Conservation (phyloP, 2,797 vertebrate species). For the Sebastes itinus region DNA sequence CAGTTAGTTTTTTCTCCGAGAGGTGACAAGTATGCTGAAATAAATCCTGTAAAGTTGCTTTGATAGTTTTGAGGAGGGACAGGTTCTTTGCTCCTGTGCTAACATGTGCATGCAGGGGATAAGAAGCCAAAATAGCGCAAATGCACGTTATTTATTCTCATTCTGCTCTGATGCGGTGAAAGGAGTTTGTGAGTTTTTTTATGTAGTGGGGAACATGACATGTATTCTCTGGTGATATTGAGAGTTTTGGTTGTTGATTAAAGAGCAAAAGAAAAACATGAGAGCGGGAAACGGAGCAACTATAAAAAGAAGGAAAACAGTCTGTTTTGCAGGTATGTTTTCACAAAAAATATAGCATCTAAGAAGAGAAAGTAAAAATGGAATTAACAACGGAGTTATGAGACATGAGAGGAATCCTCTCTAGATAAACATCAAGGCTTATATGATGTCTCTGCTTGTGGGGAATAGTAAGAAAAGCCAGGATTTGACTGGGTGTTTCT, state of each 20-base stretch:
- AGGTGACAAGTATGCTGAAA: neutral
- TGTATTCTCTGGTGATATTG: slow-evolving; percentile 53
- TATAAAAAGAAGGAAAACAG: slow-evolving; percentile 29
- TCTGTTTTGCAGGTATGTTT: slow-evolving; percentile 30
- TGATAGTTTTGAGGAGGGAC: neutral
- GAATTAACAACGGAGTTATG: slow-evolving; percentile 51
- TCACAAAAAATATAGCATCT: slow-evolving; percentile 17
- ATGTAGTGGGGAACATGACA: slow-evolving; percentile 33
- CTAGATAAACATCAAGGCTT: slow-evolving; percentile 54
- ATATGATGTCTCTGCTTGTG: slow-evolving; percentile 7
- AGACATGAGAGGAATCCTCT: slow-evolving; percentile 39
- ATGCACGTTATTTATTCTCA: slow-evolving; percentile 12
- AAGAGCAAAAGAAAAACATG: slow-evolving; percentile 36
- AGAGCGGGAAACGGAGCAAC: slow-evolving; percentile 11
- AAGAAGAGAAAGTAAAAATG: slow-evolving; percentile 10
- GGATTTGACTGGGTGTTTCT: slow-evolving; percentile 16
- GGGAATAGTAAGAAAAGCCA: slow-evolving; percentile 26
- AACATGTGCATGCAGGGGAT: neutral
- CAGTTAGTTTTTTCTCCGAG: neutral
- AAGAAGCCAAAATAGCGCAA: neutral
- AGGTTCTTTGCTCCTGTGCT: neutral
- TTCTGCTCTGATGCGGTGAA: slow-evolving; percentile 12
- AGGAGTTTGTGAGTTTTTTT: slow-evolving; percentile 19
- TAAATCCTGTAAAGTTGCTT: slow-evolving; percentile 10
- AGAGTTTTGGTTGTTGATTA: slow-evolving; percentile 50